Evolutionary conservation across 1,140 invertebrate species (phyloP).

Genomic region (Brachionus sp.): DNA sequence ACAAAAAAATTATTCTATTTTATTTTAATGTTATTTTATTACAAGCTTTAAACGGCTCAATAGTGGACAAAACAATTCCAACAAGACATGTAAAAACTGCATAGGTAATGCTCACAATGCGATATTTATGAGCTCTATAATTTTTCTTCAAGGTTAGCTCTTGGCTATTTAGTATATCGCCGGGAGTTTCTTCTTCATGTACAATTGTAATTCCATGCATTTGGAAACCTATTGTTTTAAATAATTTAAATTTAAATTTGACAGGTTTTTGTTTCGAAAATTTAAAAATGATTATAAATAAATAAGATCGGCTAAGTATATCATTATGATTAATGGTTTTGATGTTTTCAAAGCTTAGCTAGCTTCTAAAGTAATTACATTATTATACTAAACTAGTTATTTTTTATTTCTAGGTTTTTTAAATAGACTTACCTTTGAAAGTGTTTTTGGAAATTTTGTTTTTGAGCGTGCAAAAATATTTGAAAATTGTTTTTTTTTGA

Average conservation of each 20-base stretch:
- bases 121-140: constrained; percentile 25
- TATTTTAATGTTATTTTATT: neutral
- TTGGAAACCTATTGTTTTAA: neutral
- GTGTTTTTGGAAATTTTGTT: neutral
- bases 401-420: neutral
- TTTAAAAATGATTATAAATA: neutral
- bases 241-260: neutral
- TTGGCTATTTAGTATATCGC: neutral
- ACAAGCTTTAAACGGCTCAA: constrained; percentile 43
- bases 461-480: neutral
- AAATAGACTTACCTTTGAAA: neutral
- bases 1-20: neutral
- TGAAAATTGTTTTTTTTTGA: neutral
- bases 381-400: neutral
- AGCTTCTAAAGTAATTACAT: neutral
- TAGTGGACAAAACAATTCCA: constrained; percentile 22
- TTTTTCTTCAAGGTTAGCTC: constrained; percentile 32
- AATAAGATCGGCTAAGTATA: neutral
- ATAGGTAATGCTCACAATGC: constrained; percentile 33
- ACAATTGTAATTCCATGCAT: constrained; percentile 9
- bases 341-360: neutral
- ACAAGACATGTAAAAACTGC: constrained; percentile 3
- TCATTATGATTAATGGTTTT: neutral
- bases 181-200: neutral
- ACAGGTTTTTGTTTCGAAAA: neutral